Conservation (phyloP, 92 coral and sea anemone genomes). For the Phenganax subtilis region DNA sequence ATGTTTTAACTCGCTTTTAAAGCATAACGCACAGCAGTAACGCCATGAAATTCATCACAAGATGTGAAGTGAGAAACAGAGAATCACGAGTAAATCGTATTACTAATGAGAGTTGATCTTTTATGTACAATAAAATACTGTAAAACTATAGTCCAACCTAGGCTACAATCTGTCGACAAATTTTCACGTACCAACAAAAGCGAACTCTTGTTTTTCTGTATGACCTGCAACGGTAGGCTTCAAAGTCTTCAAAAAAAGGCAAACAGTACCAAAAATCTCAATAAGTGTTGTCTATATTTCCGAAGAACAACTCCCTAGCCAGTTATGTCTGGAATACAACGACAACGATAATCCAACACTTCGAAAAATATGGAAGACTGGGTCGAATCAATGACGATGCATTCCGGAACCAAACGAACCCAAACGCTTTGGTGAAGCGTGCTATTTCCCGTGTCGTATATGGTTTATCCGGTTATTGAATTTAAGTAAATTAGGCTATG, state of each 20-base stretch:
- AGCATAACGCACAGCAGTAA: not conserved
- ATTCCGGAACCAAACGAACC: not conserved
- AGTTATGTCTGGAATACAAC: slow-evolving; percentile 24
- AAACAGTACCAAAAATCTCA: not conserved
- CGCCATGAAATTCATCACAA: not conserved
- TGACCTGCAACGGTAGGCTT: not conserved
- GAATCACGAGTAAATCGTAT: not conserved
- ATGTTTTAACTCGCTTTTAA: not conserved
- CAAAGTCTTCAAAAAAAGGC: slow-evolving; percentile 15
- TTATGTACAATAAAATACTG: not conserved
- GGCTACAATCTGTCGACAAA: not conserved
- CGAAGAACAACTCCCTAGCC: slow-evolving; percentile 10
- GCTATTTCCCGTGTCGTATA: not conserved
- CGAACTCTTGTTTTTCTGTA: not conserved
- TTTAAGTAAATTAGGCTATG: no score
- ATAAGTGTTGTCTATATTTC: not conserved
- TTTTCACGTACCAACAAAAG: not conserved
- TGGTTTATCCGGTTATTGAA: not conserved
- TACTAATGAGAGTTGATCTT: not conserved
- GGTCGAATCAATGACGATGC: not conserved
- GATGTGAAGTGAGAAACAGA: not conserved
- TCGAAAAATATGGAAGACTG: not conserved
- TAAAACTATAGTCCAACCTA: not conserved
- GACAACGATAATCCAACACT: not conserved
- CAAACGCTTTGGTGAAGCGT: not conserved